Conservation (phyloP, 2,113 vertebrate species). For the Laticauda laticaudata region DNA sequence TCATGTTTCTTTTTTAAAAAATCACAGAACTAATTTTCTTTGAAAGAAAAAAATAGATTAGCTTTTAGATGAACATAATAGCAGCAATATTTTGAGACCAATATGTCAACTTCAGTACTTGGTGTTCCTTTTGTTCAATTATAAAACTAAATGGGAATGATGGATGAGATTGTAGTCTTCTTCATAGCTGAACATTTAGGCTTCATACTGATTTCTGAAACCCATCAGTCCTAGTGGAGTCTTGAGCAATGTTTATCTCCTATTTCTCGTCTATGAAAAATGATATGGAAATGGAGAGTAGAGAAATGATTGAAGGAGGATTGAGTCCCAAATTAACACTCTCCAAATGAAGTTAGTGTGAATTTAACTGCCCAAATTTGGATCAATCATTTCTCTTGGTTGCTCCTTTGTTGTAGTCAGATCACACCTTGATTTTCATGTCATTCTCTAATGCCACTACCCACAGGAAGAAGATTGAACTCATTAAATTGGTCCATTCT, state of each 20-base stretch:
- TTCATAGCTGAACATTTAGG: background rate
- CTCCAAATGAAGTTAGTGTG: background rate
- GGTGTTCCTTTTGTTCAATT: background rate
- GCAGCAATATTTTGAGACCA: background rate
- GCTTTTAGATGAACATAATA: background rate
- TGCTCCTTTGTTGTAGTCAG: too few relatives aligned
- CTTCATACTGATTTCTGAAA: background rate
- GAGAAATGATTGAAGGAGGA: too few relatives aligned
- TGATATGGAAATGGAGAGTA: too few relatives aligned
- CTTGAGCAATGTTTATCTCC: background rate
- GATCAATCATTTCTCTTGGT: background rate
- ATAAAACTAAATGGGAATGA: background rate
- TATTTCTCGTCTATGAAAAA: background rate
- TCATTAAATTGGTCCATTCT: too few relatives aligned
- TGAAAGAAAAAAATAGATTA: constrained; percentile 6
- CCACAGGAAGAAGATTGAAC: too few relatives aligned
- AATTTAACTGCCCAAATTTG: background rate
- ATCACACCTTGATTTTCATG: too few relatives aligned
- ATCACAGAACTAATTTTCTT: background rate
- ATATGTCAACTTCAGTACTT: background rate
- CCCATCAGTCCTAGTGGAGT: background rate
- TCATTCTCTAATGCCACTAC: too few relatives aligned
- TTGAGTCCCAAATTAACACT: background rate
- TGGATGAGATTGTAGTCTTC: background rate
- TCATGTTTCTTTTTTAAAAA: background rate